These are phyloP conservation scores for Apis mellifera DNA, from an alignment of 1,140 invertebrate species.

Conservation along the genomic window Amel_HAv3.1 CM009942.2:10757001-10757500, in stretches of 20 bases:
- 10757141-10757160: not conserved
- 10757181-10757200: slow-evolving; percentile 17
- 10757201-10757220: not conserved
- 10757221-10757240: slow-evolving; percentile 4
- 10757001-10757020: slow-evolving; percentile 55
- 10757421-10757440: slow-evolving; percentile 59
- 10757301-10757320: too few species aligned
- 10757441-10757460: slow-evolving; percentile 51
- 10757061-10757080: not conserved
- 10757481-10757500: slow-evolving; percentile 77
- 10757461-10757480: slow-evolving; percentile 52
- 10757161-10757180: not conserved
- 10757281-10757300: slow-evolving; percentile 9
- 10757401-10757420: slow-evolving; percentile 56
- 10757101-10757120: too few species aligned
- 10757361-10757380: not conserved
- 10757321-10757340: not conserved
- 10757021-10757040: slow-evolving; percentile 39
- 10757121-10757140: slow-evolving; percentile 17
- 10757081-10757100: too few species aligned
- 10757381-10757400: slow-evolving; percentile 50
- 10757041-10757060: not conserved
- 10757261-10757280: slow-evolving; percentile 5
- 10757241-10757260: slow-evolving; percentile 11
- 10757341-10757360: slow-evolving; percentile 9